These are phyloP conservation scores for Bombus huntii DNA, from an alignment of 1,140 invertebrate species.

Conservation along the genomic window DNA sequence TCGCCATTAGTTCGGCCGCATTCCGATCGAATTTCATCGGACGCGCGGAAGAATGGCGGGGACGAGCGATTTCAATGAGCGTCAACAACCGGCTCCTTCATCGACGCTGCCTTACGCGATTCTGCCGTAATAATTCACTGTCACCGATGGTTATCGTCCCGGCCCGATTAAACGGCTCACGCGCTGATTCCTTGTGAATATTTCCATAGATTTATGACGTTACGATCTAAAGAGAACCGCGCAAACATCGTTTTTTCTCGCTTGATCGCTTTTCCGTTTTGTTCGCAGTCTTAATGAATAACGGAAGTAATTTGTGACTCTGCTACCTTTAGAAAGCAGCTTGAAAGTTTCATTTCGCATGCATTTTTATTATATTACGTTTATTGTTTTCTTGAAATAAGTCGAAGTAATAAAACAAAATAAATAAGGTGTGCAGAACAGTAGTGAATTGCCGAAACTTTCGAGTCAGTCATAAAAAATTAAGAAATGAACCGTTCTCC, in stretches of 20 bases:
- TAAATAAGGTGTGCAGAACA: too few species aligned
- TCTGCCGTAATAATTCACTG: conserved; percentile 51
- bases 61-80: conserved; percentile 53
- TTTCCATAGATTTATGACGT: conserved; percentile 23
- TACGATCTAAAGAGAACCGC: background rate
- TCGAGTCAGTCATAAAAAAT: background rate
- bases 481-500: background rate
- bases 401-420: too few species aligned
- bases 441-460: background rate
- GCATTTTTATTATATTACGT: too few species aligned
- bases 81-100: conserved; percentile 40
- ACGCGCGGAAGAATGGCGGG: conserved; percentile 35
- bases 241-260: background rate
- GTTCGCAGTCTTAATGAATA: background rate
- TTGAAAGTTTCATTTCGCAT: too few species aligned
- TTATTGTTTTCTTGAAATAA: too few species aligned
- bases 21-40: conserved; percentile 56
- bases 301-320: too few species aligned
- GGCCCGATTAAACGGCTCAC: background rate
- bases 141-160: conserved; percentile 41
- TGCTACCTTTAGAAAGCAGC: too few species aligned
- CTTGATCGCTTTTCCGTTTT: background rate
- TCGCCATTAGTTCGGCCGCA: conserved; percentile 57
- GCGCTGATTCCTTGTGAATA: conserved; percentile 18
- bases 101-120: conserved; percentile 29